Evolutionary conservation across 2,797 vertebrate genomes (phyloP).

Genomic region (Bryconaethiops microstoma): DNA sequence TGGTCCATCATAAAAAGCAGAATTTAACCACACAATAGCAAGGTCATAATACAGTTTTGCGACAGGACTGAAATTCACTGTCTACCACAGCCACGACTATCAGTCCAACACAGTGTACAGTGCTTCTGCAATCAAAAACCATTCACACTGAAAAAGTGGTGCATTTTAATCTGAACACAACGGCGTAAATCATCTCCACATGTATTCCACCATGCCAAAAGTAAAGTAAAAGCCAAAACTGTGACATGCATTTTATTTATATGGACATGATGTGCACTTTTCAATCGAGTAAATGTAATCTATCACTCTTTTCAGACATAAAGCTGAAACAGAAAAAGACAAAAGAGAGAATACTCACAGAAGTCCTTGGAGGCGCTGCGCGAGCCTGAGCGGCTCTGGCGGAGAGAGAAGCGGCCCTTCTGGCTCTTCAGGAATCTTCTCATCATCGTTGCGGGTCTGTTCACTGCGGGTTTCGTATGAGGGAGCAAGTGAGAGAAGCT

Average conservation of each 20-base stretch:
- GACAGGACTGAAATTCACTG: not conserved
- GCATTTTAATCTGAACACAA: not conserved
- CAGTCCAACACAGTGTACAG: not conserved
- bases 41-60: not conserved
- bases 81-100: not conserved
- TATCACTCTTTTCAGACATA: not conserved
- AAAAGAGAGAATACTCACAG: slow-evolving; percentile 78
- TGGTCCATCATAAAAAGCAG: not conserved
- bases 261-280: not conserved
- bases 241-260: not conserved
- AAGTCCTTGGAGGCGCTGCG: slow-evolving; percentile 81
- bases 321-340: not conserved
- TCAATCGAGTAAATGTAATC: too few relatives aligned
- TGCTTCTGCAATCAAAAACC: not conserved
- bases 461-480: slow-evolving; percentile 66
- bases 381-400: slow-evolving; percentile 75
- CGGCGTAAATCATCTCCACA: not conserved
- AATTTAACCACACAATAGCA: not conserved
- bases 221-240: not conserved
- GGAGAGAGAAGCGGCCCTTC: slow-evolving; percentile 75
- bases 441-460: slow-evolving; percentile 74
- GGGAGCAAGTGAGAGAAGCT: not conserved
- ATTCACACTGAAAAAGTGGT: not conserved
- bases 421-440: slow-evolving; percentile 73
- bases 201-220: not conserved